Evolutionary conservation across 2,888 invertebrate species (phyloP).

Genomic region (Watsonalla cultraria): DNA sequence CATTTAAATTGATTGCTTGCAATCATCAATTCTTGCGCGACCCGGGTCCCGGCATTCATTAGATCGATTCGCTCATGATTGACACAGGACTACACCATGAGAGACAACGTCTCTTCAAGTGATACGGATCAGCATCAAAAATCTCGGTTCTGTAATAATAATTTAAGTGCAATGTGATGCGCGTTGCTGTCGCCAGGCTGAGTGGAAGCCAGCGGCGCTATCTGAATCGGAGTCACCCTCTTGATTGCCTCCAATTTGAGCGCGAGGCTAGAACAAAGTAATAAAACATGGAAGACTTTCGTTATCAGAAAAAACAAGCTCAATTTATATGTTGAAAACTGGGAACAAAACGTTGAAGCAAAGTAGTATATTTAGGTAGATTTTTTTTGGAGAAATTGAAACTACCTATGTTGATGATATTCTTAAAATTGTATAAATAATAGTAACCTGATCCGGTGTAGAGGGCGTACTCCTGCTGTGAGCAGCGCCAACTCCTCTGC

Average conservation of each 20-base stretch:
- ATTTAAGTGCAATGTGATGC: conserved; percentile 52
- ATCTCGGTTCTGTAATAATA: too few relatives aligned
- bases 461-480: conserved; percentile 82
- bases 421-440: neutral
- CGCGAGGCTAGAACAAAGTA: conserved; percentile 50
- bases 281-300: conserved; percentile 13
- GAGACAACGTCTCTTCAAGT: too few relatives aligned
- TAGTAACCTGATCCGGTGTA: conserved; percentile 80
- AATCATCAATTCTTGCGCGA: too few relatives aligned
- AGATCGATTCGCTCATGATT: too few relatives aligned
- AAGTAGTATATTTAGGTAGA: too few relatives aligned
- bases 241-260: conserved; percentile 51
- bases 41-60: too few relatives aligned
- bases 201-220: conserved; percentile 90
- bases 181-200: conserved; percentile 63
- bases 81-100: too few relatives aligned
- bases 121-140: too few relatives aligned
- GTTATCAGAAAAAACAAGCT: neutral
- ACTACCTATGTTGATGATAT: neutral
- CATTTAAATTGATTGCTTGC: too few relatives aligned
- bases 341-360: too few relatives aligned
- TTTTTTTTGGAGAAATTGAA: neutral
- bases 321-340: neutral
- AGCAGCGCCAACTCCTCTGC: conserved; percentile 43
- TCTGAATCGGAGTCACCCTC: conserved; percentile 91